Evolutionary conservation across 2,888 invertebrate species (phyloP).

Genomic region (Acheta domesticus): DNA sequence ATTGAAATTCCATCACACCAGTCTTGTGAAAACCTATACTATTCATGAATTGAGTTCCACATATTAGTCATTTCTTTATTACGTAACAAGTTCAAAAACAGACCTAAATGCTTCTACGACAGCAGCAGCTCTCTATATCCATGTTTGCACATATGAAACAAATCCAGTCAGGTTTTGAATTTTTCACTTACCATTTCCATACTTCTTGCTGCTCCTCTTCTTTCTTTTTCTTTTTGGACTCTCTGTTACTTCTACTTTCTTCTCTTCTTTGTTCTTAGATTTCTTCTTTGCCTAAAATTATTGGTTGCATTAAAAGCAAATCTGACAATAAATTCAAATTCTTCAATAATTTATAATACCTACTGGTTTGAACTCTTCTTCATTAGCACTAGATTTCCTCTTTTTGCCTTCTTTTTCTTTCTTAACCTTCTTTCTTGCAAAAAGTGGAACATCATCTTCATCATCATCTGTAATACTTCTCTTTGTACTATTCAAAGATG

Average conservation of each 20-base stretch:
- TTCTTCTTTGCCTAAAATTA: slow-evolving; percentile 36
- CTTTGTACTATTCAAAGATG: not conserved
- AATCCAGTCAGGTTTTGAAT: no score
- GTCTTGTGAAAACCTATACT: no score
- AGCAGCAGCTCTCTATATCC: no score
- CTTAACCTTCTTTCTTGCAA: slow-evolving; percentile 65
- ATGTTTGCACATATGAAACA: no score
- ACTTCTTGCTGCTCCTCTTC: slow-evolving; percentile 79
- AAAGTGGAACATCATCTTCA: slow-evolving; percentile 65
- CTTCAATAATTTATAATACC: slow-evolving; percentile 24
- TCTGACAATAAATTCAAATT: slow-evolving; percentile 23
- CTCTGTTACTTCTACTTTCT: slow-evolving; percentile 50
- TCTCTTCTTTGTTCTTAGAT: slow-evolving; percentile 41
- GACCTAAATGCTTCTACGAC: no score
- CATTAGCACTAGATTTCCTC: slow-evolving; percentile 48
- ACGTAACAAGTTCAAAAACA: no score
- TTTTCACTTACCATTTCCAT: slow-evolving; percentile 77
- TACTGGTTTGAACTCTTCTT: slow-evolving; percentile 44
- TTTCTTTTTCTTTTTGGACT: slow-evolving; percentile 61
- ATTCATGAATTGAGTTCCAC: no score
- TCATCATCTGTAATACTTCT: slow-evolving; percentile 53
- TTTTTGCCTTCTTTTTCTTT: slow-evolving; percentile 50
- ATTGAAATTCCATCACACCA: no score
- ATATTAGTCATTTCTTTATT: no score
- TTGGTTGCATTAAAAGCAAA: slow-evolving; percentile 25